Evolutionary conservation across 2,113 vertebrate genomes (phyloP), one percentile per base, ranked within the genome.

Genomic region (Mastomys coucha): DNA sequence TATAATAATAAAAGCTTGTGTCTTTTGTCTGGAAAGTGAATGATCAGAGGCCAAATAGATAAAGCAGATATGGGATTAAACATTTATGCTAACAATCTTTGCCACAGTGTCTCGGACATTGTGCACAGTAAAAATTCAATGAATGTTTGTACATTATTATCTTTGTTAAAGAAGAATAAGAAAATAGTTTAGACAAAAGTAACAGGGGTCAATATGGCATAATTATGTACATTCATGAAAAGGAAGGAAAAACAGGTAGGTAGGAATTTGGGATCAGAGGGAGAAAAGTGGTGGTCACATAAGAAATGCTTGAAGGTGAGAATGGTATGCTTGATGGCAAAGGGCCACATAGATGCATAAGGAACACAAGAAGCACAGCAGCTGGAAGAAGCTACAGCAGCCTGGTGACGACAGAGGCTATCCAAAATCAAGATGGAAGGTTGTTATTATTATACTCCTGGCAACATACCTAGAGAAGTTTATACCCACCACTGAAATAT

Each of bases 81-180:
- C 31, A 69, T 69, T 33, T 33, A 33, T 4, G 13, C 14, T 69
- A 69, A 36, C 13, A 69, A 91, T 3, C 36, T 91, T 67, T 67
- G 56, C 81, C 12, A 77, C 5, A 80, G 76, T 28, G 60, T 11
- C 67, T 88, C 90, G 8, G 39, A 51, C 14, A 84, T 1, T 87
- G 36, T 82, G 80, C 26, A 78, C 10, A 82, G 36, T 31, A 88
- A 94, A 93, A 7, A 20, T 58, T n/a, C 8, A 88, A 42, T 39
- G 77, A 63, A 92, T 78, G 91, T 49, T 56, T 94, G 14, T 49
- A 53, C 16, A 88, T 49, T 84, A 45, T 7, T 96, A 77, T 72
- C 36, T 91, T 69, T 90, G 31, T 93, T n/a, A 89, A 92, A 85
- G 10, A 76, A 87, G 28, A 9, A 26, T 1, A 90, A 56, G 45